Conservation (phyloP, 2,888 invertebrate species). For the Limnephilus marmoratus region DNA sequence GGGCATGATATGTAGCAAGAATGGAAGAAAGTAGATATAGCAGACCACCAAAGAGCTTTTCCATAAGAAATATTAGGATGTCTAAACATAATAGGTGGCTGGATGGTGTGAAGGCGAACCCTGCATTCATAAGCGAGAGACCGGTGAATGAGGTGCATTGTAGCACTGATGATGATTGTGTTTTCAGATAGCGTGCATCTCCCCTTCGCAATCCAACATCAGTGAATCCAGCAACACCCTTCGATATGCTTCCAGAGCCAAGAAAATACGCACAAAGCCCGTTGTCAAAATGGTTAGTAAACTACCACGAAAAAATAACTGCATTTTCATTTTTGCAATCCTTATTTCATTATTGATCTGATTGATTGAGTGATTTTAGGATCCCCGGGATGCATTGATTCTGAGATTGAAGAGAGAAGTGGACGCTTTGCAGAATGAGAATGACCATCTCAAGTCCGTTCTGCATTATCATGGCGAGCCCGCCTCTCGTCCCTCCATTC, state of each 20-base stretch:
- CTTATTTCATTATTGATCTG: background rate
- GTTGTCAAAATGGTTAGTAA: conserved; percentile 92
- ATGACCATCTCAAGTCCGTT: conserved; percentile 89
- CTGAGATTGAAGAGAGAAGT: conserved; percentile 93
- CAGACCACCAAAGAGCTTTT: no score
- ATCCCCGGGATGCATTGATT: conserved; percentile 94
- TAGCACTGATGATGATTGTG: background rate
- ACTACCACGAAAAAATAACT: background rate
- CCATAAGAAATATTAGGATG: no score
- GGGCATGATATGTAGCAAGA: background rate
- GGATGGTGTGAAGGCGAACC: no score
- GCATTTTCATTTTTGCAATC: background rate
- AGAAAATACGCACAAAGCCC: conserved; percentile 94
- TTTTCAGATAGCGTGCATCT: conserved; percentile 93
- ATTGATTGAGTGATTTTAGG: conserved; percentile 75
- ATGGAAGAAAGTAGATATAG: no score
- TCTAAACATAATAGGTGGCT: background rate
- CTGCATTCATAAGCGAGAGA: background rate
- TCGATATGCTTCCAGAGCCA: conserved; percentile 94
- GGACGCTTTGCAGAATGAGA: conserved; percentile 89
- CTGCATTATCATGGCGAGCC: conserved; percentile 81
- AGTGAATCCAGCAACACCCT: conserved; percentile 94
- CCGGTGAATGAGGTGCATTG: no score
- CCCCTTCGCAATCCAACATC: conserved; percentile 90
- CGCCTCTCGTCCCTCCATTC: conserved; percentile 11